Conservation (phyloP, 2,888 invertebrate genomes). For the Scelioninae gen. 1 region DNA sequence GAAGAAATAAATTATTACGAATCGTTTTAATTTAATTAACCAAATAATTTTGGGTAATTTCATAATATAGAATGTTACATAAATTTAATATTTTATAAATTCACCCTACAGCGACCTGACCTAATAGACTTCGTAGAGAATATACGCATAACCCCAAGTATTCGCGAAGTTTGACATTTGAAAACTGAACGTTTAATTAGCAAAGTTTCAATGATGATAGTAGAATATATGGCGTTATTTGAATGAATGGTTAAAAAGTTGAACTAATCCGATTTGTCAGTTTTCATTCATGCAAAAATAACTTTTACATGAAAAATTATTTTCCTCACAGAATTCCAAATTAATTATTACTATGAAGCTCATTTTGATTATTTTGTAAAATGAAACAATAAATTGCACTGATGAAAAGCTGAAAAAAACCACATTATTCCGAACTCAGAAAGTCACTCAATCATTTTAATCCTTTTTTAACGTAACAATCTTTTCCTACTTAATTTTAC, state of each 20-base stretch:
- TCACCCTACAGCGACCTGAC: conserved; percentile 17
- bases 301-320: not conserved
- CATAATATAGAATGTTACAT: no score
- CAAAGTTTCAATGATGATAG: conserved; percentile 20
- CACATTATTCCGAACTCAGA: not conserved
- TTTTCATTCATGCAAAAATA: not conserved
- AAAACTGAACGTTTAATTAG: conserved; percentile 43
- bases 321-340: no score
- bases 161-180: conserved; percentile 37
- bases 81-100: conserved; percentile 37
- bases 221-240: conserved; percentile 8
- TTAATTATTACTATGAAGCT: no score
- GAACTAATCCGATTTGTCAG: not conserved
- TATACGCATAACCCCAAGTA: conserved; percentile 43
- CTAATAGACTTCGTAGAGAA: conserved; percentile 32
- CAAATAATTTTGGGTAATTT: no score
- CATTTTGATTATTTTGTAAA: no score
- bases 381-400: no score
- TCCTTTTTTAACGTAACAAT: no score
- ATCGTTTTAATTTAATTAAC: no score
- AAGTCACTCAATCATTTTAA: not conserved
- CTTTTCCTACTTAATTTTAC: no score
- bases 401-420: not conserved
- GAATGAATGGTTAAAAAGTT: not conserved
- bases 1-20: no score